Evolutionary conservation across 2,888 invertebrate species (phyloP).

Genomic region (Anoplius nigerrimus): DNA sequence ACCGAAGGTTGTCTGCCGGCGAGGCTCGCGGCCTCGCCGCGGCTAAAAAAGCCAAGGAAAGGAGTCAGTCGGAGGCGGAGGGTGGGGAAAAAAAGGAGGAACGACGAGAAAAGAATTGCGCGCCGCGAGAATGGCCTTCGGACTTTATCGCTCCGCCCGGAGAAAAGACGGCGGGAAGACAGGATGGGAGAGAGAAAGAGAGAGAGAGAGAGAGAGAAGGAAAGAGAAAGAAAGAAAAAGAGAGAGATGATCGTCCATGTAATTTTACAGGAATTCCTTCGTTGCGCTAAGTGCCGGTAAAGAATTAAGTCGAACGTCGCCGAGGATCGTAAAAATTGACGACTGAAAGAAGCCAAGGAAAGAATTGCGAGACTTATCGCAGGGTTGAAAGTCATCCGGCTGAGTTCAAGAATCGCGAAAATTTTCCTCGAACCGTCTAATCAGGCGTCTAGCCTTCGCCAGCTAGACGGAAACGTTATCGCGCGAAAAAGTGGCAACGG

Average conservation of each 20-base stretch:
- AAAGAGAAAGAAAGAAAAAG: not conserved
- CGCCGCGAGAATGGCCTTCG: slow-evolving; percentile 52
- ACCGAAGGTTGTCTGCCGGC: slow-evolving; percentile 70
- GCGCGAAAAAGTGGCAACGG: too few species aligned
- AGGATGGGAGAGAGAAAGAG: not conserved
- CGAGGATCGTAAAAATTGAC: not conserved
- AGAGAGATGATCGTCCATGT: not conserved
- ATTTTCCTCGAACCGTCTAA: too few species aligned
- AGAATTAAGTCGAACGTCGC: not conserved
- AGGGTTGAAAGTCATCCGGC: too few species aligned
- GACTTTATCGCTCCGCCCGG: slow-evolving; percentile 49
- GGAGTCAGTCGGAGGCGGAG: slow-evolving; percentile 15
- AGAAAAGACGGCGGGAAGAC: slow-evolving; percentile 36
- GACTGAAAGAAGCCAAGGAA: not conserved
- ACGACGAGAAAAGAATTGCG: slow-evolving; percentile 58
- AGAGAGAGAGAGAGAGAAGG: not conserved
- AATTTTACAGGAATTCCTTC: slow-evolving; percentile 21
- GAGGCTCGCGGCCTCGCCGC: slow-evolving; percentile 68
- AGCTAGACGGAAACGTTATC: too few species aligned
- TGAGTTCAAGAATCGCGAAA: too few species aligned
- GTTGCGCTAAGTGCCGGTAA: not conserved
- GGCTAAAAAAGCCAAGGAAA: slow-evolving; percentile 56
- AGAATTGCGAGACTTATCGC: too few species aligned
- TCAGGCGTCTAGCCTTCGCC: too few species aligned
- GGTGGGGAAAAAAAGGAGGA: slow-evolving; percentile 38